Evolutionary conservation across 2,113 vertebrate species (phyloP).

Genomic region (Megaceryle maxima): DNA sequence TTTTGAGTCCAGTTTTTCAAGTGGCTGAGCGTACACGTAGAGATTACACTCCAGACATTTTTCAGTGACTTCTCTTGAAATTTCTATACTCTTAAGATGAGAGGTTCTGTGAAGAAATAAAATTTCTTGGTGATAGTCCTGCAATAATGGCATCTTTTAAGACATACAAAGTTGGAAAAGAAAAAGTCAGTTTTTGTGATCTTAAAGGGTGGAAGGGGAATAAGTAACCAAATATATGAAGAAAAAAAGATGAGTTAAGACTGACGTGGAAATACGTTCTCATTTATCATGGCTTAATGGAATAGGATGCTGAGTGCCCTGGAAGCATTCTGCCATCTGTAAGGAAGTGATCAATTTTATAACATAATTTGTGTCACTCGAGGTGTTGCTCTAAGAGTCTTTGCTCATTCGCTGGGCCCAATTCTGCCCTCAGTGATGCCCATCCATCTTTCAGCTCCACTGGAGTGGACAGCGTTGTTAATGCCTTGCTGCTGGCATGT

Average conservation of each 20-base stretch:
- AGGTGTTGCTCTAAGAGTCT: constrained; percentile 55
- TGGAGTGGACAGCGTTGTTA: constrained; percentile 19
- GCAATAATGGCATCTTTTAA: background rate
- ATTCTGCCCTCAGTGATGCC: constrained; percentile 30
- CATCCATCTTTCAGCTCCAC: constrained; percentile 29
- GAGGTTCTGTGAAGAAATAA: background rate
- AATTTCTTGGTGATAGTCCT: background rate
- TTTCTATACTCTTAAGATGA: background rate
- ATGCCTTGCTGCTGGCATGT: constrained; percentile 31
- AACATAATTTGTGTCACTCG: constrained; percentile 59
- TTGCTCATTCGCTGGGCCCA: background rate
- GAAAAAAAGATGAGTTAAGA: constrained; percentile 19
- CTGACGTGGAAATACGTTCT: constrained; percentile 14
- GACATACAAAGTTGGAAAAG: background rate
- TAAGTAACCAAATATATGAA: constrained; percentile 46
- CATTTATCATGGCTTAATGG: constrained; percentile 63
- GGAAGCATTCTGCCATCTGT: constrained; percentile 45
- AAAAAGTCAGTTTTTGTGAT: background rate
- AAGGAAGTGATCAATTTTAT: constrained; percentile 61
- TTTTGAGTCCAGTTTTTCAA: background rate
- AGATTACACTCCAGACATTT: background rate
- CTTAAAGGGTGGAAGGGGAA: background rate
- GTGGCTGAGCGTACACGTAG: background rate
- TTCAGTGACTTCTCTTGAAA: background rate
- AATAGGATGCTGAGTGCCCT: constrained; percentile 49